Conservation (phyloP, 2,888 invertebrate species). For the Diplolepis rosae region DNA sequence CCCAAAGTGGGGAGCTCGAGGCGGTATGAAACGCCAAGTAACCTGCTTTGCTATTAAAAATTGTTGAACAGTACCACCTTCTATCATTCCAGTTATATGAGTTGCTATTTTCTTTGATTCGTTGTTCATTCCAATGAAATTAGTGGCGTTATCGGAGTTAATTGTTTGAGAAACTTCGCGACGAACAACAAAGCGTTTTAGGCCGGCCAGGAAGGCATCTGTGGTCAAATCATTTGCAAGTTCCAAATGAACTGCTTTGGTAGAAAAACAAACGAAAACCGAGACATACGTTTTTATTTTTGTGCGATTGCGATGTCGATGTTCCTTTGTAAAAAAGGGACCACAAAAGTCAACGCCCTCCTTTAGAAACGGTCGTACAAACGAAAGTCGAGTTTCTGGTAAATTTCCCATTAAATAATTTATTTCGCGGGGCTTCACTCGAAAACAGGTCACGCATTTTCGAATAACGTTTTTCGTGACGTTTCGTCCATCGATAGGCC, state of each 20-base stretch:
- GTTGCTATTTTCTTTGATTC: slow-evolving; percentile 38
- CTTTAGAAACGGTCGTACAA: slow-evolving; percentile 48
- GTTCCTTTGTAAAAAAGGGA: slow-evolving; percentile 51
- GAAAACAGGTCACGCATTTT: no score
- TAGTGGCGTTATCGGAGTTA: slow-evolving; percentile 33
- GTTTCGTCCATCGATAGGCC: background rate
- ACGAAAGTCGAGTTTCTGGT: slow-evolving; percentile 47
- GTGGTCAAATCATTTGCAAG: slow-evolving; percentile 53
- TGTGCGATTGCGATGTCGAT: slow-evolving; percentile 35
- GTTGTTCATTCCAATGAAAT: slow-evolving; percentile 40
- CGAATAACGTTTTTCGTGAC: background rate
- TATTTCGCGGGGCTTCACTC: background rate
- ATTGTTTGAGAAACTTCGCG: slow-evolving; percentile 34
- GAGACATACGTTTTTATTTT: slow-evolving; percentile 39
- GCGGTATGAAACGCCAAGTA: slow-evolving; percentile 38
- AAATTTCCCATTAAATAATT: slow-evolving; percentile 54
- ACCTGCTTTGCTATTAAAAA: slow-evolving; percentile 14
- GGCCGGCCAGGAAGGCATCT: slow-evolving; percentile 37
- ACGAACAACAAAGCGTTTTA: slow-evolving; percentile 39
- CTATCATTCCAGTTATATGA: background rate
- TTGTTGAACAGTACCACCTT: background rate
- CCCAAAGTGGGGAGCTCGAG: slow-evolving; percentile 36
- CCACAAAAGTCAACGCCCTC: slow-evolving; percentile 54
- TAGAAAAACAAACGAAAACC: slow-evolving; percentile 57
- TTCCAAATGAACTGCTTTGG: slow-evolving; percentile 62